Conservation (phyloP, 2,888 invertebrate genomes). For the Chalcosyrphus nemorum region DNA sequence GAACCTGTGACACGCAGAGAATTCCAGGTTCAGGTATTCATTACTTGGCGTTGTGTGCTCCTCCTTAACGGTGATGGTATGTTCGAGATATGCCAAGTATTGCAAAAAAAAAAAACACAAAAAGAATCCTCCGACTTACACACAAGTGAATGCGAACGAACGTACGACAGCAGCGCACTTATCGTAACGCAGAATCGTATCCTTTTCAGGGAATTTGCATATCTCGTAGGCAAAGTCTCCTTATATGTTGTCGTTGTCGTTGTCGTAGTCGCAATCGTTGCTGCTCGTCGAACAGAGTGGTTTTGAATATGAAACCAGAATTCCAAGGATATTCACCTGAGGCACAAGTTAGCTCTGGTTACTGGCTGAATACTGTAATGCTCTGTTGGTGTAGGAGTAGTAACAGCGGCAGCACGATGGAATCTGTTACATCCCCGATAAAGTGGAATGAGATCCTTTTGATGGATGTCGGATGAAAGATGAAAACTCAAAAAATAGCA, state of each 20-base stretch:
- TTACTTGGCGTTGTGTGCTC: constrained; percentile 4
- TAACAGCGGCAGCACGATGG: background rate
- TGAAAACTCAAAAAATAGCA: constrained; percentile 3
- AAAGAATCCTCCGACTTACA: background rate
- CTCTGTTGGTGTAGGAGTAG: background rate
- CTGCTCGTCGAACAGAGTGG: constrained; percentile 7
- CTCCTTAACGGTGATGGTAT: constrained; percentile 14
- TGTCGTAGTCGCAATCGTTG: constrained; percentile 14
- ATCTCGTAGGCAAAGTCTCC: constrained; percentile 14
- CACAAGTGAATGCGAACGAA: background rate
- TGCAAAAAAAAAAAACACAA: background rate
- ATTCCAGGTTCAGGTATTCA: constrained; percentile 21
- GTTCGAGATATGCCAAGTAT: constrained; percentile 24
- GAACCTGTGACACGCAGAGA: constrained; percentile 20
- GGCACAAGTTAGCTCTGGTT: background rate
- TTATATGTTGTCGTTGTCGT: constrained; percentile 8
- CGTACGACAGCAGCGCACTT: background rate
- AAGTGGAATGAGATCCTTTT: background rate
- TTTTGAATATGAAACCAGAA: constrained; percentile 34
- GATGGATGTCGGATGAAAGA: background rate
- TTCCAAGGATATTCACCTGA: constrained; percentile 24
- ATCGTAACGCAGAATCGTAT: constrained; percentile 27
- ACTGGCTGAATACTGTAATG: background rate
- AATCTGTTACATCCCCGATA: background rate
- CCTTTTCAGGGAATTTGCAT: constrained; percentile 38